Evolutionary conservation across 2,797 vertebrate genomes (phyloP), one percentile per base, ranked within the genome.

Genomic region (Enteromius argenteus): DNA sequence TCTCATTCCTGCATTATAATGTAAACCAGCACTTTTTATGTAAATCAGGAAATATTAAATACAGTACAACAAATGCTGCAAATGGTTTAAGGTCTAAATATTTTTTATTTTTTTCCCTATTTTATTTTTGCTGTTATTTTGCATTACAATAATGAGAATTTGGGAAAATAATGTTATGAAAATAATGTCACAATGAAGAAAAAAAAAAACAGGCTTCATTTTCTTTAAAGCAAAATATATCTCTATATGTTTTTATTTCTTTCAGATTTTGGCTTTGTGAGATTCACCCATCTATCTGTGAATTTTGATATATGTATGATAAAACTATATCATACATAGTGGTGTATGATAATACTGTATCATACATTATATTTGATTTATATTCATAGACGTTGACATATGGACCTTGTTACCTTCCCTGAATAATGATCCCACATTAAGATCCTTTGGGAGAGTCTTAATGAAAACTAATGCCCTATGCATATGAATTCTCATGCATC

Each of bases 401-500:
- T 30, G 46, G 73, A 73, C 19, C 23, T 8, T 60, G 27, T 74
- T 51, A 35, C 42, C 30, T 82, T 82, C 71, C 71, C 56, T 82
- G 71, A 75, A 82, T 74, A 39, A 74, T 46, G 44, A 51, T 64
- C 27, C 17, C 71, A 19, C 21, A 2, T 75, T 37, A 49, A 64
- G 46, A 75, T 51, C 80, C 56, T 72, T 72, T 42, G 51, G 79
- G 53, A 74, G 64, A 27, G 10, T 71, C 53, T 72, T 32, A 44
- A 62, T 37, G 80, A 42, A 77, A 84, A 75, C 44, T 11, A 72
- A 81, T 81, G 53, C 17, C 35, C 51, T 46, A 1, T 60, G 79
- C 53, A 53, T 72, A 60, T 60, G 37, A 81, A 23, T 46, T 23
- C n/a, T 72, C 68, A 72, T 81, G 79, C 79, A 60, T 72, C 67